A percentile compares a stretch with the other conserved stretches of the same genome.
phyloP scores from a whole-genome alignment of 2,888 invertebrate genomes.

The Lacanobia oleracea region DNA sequence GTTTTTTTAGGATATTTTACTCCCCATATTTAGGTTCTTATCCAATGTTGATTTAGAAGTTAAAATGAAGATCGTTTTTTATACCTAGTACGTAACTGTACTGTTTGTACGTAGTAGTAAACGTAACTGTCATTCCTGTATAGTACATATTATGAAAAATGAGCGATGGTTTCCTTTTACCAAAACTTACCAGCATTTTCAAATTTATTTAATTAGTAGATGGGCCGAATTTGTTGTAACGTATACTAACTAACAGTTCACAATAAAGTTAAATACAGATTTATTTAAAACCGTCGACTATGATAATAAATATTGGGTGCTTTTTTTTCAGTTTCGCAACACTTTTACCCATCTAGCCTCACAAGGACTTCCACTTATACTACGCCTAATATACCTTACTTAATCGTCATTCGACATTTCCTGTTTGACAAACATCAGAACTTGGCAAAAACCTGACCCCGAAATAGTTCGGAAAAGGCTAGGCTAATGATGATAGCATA shows the following conservation, averaged over 20 bases:
- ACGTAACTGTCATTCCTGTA: too few species aligned
- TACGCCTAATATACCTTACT: slow-evolving; percentile 30
- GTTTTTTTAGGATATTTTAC: too few species aligned
- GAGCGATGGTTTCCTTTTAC: background rate
- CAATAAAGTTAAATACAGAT: background rate
- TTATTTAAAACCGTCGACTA: background rate
- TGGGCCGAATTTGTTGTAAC: background rate
- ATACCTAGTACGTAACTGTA: too few species aligned
- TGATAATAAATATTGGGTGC: background rate
- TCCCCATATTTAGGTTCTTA: too few species aligned
- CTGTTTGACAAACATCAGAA: slow-evolving; percentile 3
- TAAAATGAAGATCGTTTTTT: too few species aligned
- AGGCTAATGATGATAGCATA: background rate
- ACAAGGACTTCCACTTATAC: slow-evolving; percentile 14
- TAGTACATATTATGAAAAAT: too few species aligned
- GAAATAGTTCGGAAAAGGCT: background rate
- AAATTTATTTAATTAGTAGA: background rate
- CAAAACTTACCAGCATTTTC: background rate
- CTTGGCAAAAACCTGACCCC: background rate
- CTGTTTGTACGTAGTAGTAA: too few species aligned
- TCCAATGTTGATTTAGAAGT: too few species aligned
- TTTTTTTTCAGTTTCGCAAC: slow-evolving; percentile 9
- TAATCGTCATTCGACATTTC: slow-evolving; percentile 20
- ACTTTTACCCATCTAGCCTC: slow-evolving; percentile 14
- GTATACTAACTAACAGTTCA: background rate